phyloP scores from a whole-genome alignment of 1,140 invertebrate species.

The Galleria mellonella region DNA sequence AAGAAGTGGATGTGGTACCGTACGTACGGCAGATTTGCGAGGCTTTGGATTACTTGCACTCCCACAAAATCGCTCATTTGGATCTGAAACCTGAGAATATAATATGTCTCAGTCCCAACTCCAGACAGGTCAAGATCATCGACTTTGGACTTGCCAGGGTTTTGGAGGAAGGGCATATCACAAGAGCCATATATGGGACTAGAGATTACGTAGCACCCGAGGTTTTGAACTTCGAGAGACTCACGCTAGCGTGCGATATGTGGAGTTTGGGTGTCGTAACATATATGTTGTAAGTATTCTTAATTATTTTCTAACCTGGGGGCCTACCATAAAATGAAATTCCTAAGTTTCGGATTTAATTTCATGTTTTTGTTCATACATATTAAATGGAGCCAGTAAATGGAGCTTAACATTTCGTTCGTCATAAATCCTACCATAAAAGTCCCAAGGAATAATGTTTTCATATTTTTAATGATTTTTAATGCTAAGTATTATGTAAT shows the following conservation, averaged over 20 bases:
- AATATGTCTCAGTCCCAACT: slow-evolving; percentile 86
- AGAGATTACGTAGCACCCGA: slow-evolving; percentile 96
- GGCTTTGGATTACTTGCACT: slow-evolving; percentile 92
- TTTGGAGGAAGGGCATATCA: slow-evolving; percentile 80
- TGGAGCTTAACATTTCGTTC: too few relatives aligned
- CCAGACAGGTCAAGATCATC: slow-evolving; percentile 90
- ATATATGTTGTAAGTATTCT: slow-evolving; percentile 89
- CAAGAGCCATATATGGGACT: slow-evolving; percentile 91
- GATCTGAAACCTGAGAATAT: slow-evolving; percentile 97
- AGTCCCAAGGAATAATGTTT: too few relatives aligned
- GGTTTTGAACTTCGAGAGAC: slow-evolving; percentile 93
- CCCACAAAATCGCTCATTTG: slow-evolving; percentile 89
- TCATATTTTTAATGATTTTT: too few relatives aligned
- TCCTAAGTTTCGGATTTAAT: too few relatives aligned
- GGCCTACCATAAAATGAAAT: too few relatives aligned
- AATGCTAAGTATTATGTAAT: too few relatives aligned
- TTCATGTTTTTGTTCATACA: too few relatives aligned
- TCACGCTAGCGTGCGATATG: slow-evolving; percentile 91
- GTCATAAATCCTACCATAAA: too few relatives aligned
- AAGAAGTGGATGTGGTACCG: slow-evolving; percentile 92
- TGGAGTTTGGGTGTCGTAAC: slow-evolving; percentile 95
- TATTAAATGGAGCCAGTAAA: too few relatives aligned
- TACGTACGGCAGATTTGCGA: slow-evolving; percentile 94
- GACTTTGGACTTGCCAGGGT: slow-evolving; percentile 91
- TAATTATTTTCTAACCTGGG: too few relatives aligned